Conservation (phyloP, 2,888 invertebrate species). For the Philopedon plagiatum region DNA sequence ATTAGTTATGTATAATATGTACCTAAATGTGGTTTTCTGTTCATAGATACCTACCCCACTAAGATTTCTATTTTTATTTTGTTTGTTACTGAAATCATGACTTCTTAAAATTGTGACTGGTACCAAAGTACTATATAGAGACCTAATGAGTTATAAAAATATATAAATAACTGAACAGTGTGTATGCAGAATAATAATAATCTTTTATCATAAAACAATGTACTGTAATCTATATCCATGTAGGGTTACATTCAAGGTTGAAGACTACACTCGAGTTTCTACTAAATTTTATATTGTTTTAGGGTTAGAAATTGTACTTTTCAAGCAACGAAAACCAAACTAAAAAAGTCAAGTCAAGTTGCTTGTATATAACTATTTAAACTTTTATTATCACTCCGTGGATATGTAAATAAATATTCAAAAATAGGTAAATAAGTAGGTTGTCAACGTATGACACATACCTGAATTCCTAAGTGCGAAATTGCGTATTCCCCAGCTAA, state of each 20-base stretch:
- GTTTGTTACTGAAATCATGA: neutral
- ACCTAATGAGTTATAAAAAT: conserved; percentile 6
- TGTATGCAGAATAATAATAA: conserved; percentile 32
- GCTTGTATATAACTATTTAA: conserved; percentile 5
- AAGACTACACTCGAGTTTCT: neutral
- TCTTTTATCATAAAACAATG: conserved; percentile 41
- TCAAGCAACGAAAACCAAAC: neutral
- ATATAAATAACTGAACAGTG: neutral
- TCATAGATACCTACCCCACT: neutral
- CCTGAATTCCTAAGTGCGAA: conserved; percentile 24
- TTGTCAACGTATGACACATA: conserved; percentile 51
- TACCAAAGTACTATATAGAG: neutral
- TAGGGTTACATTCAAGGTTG: conserved; percentile 47
- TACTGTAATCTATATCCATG: conserved; percentile 45
- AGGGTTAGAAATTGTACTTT: neutral
- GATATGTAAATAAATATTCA: conserved; percentile 47
- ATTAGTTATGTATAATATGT: neutral
- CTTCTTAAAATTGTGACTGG: neutral
- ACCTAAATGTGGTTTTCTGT: neutral
- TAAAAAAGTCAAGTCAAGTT: neutral
- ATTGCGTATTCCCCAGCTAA: neutral
- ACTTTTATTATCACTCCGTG: conserved; percentile 6
- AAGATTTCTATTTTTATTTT: conserved; percentile 11
- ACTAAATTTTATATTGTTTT: neutral
- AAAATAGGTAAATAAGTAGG: conserved; percentile 49